Conservation (phyloP, 2,113 vertebrate species). For the Gallinago jamesoni region DNA sequence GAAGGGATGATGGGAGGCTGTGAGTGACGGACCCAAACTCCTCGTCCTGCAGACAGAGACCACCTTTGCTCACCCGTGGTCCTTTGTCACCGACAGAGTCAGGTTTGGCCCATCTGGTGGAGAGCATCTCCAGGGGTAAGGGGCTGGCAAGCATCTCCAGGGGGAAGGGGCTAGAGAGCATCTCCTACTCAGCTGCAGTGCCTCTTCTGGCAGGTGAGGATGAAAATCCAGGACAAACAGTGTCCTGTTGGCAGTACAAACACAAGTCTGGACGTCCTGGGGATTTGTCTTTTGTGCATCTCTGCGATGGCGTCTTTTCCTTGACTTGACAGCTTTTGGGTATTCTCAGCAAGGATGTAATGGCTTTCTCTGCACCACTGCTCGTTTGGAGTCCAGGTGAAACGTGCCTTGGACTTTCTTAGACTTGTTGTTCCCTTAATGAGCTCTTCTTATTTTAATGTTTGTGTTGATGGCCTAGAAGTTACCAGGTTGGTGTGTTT, state of each 20-base stretch:
- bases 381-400: neutral
- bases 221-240: neutral
- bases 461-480: neutral
- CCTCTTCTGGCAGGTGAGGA: neutral
- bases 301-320: neutral
- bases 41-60: too few relatives aligned
- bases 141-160: neutral
- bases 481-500: neutral
- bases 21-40: neutral
- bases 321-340: rapidly evolving
- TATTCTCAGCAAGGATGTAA: neutral
- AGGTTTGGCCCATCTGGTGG: neutral
- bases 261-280: neutral
- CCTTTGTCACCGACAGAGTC: rapidly evolving
- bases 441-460: neutral
- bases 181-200: neutral
- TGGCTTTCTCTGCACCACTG: neutral
- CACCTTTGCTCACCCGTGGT: rapidly evolving
- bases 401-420: neutral
- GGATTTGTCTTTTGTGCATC: neutral
- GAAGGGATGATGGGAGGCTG: neutral
- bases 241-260: neutral
- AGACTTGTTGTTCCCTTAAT: neutral
- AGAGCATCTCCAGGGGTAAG: too few relatives aligned
- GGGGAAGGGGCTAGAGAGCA: neutral